phyloP scores from a whole-genome alignment of 2,113 vertebrate genomes.

The Elgaria multicarinata region DNA sequence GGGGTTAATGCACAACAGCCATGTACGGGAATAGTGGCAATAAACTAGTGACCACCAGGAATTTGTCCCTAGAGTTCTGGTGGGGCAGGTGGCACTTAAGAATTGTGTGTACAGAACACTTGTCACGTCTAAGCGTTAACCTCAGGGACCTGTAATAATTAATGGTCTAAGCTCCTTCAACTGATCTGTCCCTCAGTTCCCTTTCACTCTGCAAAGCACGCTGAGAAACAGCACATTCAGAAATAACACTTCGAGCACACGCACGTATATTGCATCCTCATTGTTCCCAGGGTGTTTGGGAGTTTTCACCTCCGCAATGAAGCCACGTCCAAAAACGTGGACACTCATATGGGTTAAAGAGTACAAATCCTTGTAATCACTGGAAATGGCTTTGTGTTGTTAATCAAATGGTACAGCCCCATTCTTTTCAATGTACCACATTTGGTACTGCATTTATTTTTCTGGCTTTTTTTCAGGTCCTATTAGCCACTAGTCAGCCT shows the following conservation, averaged over 20 bases:
- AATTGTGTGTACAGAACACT: not conserved
- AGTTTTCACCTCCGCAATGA: not conserved
- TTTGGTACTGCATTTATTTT: slow-evolving; percentile 46
- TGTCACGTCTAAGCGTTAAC: not conserved
- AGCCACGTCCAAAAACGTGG: not conserved
- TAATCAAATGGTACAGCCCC: rapidly evolving
- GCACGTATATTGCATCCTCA: not conserved
- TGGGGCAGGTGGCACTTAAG: not conserved
- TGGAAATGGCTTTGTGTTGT: not conserved
- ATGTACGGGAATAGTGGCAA: not conserved
- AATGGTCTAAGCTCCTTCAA: slow-evolving; percentile 5
- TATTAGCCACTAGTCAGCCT: slow-evolving; percentile 60
- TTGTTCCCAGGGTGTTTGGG: not conserved
- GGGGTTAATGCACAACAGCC: not conserved
- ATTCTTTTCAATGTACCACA: not conserved
- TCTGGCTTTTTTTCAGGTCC: slow-evolving; percentile 50
- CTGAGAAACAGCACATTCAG: not conserved
- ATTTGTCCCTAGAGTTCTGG: not conserved
- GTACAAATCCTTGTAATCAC: not conserved
- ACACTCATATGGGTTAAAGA: not conserved
- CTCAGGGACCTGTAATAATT: not conserved
- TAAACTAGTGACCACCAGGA: not conserved
- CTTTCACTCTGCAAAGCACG: slow-evolving; percentile 17
- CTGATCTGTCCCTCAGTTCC: not conserved
- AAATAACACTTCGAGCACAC: not conserved